Conservation (phyloP, 2,113 vertebrate genomes). For the Sinocyclocheilus rhinocerous region DNA sequence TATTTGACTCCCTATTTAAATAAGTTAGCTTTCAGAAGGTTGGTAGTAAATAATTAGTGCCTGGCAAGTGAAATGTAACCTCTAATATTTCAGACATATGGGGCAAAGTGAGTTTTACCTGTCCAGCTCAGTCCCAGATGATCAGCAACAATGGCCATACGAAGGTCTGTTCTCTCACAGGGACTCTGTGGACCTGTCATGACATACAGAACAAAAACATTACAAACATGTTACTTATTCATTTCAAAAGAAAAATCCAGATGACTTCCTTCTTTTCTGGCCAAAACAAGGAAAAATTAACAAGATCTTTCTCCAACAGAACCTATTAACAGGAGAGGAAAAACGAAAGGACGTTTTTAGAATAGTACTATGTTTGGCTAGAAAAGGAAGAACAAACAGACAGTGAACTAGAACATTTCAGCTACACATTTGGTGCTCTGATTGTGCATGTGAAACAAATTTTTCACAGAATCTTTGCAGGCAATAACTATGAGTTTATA, state of each 20-base stretch:
- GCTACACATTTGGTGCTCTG: conserved; percentile 68
- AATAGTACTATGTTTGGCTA: conserved; percentile 64
- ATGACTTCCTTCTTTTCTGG: conserved; percentile 69
- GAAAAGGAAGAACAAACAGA: conserved; percentile 70
- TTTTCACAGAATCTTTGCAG: conserved; percentile 66
- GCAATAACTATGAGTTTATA: conserved; percentile 69
- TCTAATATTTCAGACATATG: neutral
- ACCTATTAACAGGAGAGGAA: conserved; percentile 6
- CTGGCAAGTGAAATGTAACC: neutral
- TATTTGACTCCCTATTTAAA: neutral
- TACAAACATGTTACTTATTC: conserved; percentile 18
- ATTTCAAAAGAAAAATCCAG: conserved; percentile 45
- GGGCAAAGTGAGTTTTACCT: conserved; percentile 75
- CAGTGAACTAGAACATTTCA: conserved; percentile 64
- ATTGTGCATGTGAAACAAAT: conserved; percentile 69
- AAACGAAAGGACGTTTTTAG: conserved; percentile 9
- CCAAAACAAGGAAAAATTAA: conserved; percentile 53
- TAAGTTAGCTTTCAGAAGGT: neutral
- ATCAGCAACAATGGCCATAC: conserved; percentile 98
- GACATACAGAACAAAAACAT: conserved; percentile 63
- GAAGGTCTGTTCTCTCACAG: conserved; percentile 96
- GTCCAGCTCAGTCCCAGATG: conserved; percentile 99
- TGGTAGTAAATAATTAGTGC: neutral
- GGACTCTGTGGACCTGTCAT: conserved; percentile 97
- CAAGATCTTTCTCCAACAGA: conserved; percentile 5